Base-by-base conservation (phyloP, 2,113 vertebrate species). In the Epinephelus moara region DNA sequence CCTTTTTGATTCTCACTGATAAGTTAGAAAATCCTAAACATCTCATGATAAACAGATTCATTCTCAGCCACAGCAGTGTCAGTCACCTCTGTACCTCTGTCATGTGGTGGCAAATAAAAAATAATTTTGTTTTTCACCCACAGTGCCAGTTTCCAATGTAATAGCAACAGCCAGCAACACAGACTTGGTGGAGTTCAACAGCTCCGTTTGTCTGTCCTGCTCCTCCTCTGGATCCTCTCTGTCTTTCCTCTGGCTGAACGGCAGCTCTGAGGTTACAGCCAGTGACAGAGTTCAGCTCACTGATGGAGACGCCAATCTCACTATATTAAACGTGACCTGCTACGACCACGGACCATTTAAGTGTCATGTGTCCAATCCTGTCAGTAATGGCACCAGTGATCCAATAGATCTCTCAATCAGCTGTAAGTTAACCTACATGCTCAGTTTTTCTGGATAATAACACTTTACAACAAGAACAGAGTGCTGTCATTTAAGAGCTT, bases 241-340 rank as follows among this genome's bases (percentile, higher is more conserved):
- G 40, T 85, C 86, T 66, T 90, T 89, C 59, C 52, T 56, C 49
- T 94, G 93, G 92, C 45, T 92, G 53, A 92, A 93, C 60, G 1
- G 64, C 70, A 92, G 83, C 85, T 75, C 82, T 83, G 89, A 85
- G 81, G 55, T 92, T 47, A 87, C 52, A 76, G 69, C 4, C 52
- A 80, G 76, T 59, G 90, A 80, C 19, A 71, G 82, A 85, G 87
- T 93, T 73, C 76, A 90, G 14, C 6, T 94, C 76, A 84, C 57
- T 45, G 64, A 85, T 63, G 66, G 69, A 66, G 47, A 7, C 23
- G 37, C 69, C 7, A 88, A 23, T 63, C 69, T 94, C 42, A 88
- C 60, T 56, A 66, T 94, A 82, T 6, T 17, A 19, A 78, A 30
- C 17, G 64, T 92, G 78, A 87, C 71, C 23, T 27, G 91, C 49